Evolutionary conservation across 2,888 invertebrate genomes (phyloP).

Genomic region (Hydroisotoma schaefferi): DNA sequence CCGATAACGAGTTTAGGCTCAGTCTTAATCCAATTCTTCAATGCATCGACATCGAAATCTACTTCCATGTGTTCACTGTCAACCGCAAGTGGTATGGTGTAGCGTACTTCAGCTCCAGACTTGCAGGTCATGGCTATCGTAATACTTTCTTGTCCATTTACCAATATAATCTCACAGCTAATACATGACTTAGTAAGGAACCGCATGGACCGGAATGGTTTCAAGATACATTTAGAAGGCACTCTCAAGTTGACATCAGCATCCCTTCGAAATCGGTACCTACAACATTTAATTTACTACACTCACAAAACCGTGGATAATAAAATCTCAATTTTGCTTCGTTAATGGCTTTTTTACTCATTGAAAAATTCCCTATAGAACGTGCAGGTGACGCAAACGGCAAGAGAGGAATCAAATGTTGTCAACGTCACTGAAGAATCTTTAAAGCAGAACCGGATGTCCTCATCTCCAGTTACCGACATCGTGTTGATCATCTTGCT

Average conservation of each 20-base stretch:
- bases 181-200: constrained; percentile 34
- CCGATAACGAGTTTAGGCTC: constrained; percentile 36
- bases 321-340: not conserved
- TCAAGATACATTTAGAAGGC: constrained; percentile 40
- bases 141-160: constrained; percentile 23
- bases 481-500: constrained; percentile 35
- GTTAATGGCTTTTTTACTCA: constrained; percentile 29
- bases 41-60: constrained; percentile 26
- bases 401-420: constrained; percentile 26
- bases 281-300: too few species aligned
- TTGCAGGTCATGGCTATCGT: constrained; percentile 25
- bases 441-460: constrained; percentile 36
- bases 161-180: constrained; percentile 31
- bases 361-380: constrained; percentile 34
- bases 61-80: constrained; percentile 22
- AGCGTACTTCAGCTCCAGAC: constrained; percentile 27
- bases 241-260: constrained; percentile 28
- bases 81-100: constrained; percentile 23
- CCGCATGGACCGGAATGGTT: constrained; percentile 39
- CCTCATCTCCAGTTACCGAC: constrained; percentile 34
- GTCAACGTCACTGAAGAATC: constrained; percentile 25
- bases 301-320: not conserved
- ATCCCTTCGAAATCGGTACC: constrained; percentile 20
- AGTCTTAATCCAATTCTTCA: constrained; percentile 27
- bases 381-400: constrained; percentile 22